Conservation (phyloP, 2,888 invertebrate species). For the Drosophila neotestacea region DNA sequence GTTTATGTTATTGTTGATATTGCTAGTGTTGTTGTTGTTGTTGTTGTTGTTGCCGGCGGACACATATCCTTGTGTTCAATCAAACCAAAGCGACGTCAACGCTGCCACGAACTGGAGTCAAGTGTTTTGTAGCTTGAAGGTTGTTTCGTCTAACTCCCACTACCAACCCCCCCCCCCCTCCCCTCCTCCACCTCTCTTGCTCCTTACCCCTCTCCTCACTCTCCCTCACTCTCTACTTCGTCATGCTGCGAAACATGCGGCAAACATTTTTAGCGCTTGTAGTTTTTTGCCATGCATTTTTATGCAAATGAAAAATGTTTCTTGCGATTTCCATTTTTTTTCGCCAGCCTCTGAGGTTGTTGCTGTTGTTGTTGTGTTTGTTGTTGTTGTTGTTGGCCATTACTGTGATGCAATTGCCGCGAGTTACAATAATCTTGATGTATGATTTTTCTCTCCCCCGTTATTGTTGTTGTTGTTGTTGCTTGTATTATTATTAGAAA, state of each 20-base stretch:
- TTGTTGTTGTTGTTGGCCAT: conserved; percentile 55
- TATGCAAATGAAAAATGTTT: conserved; percentile 82
- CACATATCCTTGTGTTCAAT: conserved; percentile 72
- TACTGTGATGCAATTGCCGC: conserved; percentile 81
- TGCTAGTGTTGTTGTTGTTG: conserved; percentile 25
- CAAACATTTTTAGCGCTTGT: conserved; percentile 80
- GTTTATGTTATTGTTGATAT: conserved; percentile 45
- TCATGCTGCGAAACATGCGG: conserved; percentile 69
- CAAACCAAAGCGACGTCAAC: conserved; percentile 67
- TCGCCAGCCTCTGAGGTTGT: conserved; percentile 43
- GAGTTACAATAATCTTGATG: conserved; percentile 81
- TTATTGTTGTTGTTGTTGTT: conserved; percentile 31
- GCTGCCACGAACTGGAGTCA: conserved; percentile 56
- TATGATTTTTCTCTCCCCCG: conserved; percentile 72
- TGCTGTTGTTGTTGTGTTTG: conserved; percentile 39
- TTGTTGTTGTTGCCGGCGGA: conserved; percentile 49
- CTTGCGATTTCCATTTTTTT: conserved; percentile 70
- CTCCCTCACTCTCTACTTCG: background rate
- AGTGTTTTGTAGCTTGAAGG: conserved; percentile 80
- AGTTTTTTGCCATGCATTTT: conserved; percentile 75
- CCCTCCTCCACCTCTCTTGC: background rate
- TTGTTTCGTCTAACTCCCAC: conserved; percentile 76
- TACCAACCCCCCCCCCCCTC: conserved; percentile 21
- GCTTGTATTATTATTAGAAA: conserved; percentile 62
- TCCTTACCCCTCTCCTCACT: background rate